Evolutionary conservation across 64 coral and sea anemone species (phyloP).

Genomic region (Catalaphyllia jardinei): DNA sequence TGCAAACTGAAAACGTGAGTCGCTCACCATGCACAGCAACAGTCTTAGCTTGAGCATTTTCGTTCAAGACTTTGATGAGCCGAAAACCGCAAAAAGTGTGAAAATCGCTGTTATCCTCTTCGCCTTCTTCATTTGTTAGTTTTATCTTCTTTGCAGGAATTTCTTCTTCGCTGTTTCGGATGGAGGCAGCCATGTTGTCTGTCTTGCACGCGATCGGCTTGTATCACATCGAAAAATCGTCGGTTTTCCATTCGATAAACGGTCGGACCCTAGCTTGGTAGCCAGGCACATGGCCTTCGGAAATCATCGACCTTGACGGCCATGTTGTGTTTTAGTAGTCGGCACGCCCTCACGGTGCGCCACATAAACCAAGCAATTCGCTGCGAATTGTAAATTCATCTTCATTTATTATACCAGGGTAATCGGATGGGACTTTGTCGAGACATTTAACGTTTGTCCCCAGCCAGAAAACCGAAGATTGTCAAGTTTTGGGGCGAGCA

Average conservation of each 20-base stretch:
- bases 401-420: neutral
- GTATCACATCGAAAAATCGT: neutral
- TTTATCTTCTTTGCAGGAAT: conserved; percentile 57
- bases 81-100: conserved; percentile 62
- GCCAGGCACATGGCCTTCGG: conserved; percentile 11
- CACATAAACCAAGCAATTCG: conserved; percentile 12
- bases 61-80: conserved; percentile 66
- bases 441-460: neutral
- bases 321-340: conserved; percentile 34
- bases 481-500: conserved; percentile 20
- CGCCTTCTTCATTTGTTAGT: neutral
- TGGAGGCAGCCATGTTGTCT: conserved; percentile 10
- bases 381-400: conserved; percentile 11
- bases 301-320: conserved; percentile 1
- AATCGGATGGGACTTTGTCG: conserved; percentile 24
- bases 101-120: neutral
- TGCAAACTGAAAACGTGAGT: neutral
- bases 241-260: neutral
- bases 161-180: conserved; percentile 23
- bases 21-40: conserved; percentile 74
- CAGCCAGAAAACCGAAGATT: neutral
- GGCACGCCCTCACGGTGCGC: conserved; percentile 41
- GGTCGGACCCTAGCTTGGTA: neutral
- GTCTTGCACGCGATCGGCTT: neutral
- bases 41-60: conserved; percentile 74